These are phyloP conservation scores for Drosophila anomalipes DNA, from an alignment of 2,888 invertebrate genomes.

Conservation along the genomic window DNA sequence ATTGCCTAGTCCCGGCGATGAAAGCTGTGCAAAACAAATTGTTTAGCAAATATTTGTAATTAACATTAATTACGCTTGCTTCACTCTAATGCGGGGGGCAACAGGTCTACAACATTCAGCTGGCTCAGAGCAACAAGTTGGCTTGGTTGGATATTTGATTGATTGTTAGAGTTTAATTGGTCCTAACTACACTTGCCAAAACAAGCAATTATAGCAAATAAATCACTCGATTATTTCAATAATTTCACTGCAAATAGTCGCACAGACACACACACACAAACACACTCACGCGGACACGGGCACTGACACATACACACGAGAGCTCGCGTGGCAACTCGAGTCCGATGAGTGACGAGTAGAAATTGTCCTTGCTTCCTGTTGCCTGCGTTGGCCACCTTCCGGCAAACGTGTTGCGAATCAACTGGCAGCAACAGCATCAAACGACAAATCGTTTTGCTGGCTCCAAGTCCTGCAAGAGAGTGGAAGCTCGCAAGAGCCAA, in stretches of 20 bases:
- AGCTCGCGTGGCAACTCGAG: constrained; percentile 46
- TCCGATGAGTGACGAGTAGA: constrained; percentile 8
- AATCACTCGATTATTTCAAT: constrained; percentile 39
- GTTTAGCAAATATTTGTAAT: constrained; percentile 70
- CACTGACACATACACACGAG: constrained; percentile 33
- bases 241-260: constrained; percentile 17
- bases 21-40: constrained; percentile 47
- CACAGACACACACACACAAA: not conserved
- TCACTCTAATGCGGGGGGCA: constrained; percentile 29
- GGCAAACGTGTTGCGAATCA: constrained; percentile 83
- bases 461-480: constrained; percentile 49
- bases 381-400: constrained; percentile 76
- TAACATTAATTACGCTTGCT: constrained; percentile 56
- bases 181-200: constrained; percentile 14
- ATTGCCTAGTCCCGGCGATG: constrained; percentile 20
- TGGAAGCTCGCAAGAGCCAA: constrained; percentile 49
- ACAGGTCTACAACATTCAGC: constrained; percentile 48
- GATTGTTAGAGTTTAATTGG: not conserved
- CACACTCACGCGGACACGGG: constrained; percentile 34
- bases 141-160: constrained; percentile 7
- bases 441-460: constrained; percentile 66
- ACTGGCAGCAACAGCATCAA: constrained; percentile 66
- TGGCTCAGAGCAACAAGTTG: constrained; percentile 59
- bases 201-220: constrained; percentile 9
- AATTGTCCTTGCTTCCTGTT: constrained; percentile 46